Percentiles rank a stretch among this genome's conserved stretches.
Conservation (phyloP, 1,140 invertebrate genomes). For the Panagrolaimus sp. region DNA sequence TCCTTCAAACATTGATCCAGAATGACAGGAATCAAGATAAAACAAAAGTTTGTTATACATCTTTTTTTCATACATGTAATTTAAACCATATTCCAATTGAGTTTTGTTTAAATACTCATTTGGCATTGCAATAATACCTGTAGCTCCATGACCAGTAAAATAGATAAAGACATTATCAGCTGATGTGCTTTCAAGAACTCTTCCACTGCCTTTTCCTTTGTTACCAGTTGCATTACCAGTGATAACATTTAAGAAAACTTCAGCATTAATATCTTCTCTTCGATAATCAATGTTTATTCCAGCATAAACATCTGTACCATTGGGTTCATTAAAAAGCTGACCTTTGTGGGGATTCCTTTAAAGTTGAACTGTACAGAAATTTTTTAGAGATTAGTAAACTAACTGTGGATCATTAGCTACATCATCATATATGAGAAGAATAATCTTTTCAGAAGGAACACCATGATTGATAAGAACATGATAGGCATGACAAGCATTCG, state of each 20-base stretch:
- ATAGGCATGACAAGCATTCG: too few relatives aligned
- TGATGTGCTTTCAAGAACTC: conserved; percentile 21
- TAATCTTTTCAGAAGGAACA: too few relatives aligned
- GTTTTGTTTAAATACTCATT: neutral
- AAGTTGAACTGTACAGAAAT: too few relatives aligned
- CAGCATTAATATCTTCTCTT: conserved; percentile 24
- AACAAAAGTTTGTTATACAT: conserved; percentile 59
- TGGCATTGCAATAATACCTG: conserved; percentile 4
- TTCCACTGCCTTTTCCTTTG: conserved; percentile 22
- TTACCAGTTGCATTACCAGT: conserved; percentile 21
- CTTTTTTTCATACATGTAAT: conserved; percentile 2
- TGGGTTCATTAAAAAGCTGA: conserved; percentile 65
- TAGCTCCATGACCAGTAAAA: neutral
- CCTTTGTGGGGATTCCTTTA: conserved; percentile 52
- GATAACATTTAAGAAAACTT: conserved; percentile 37
- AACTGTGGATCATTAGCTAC: too few relatives aligned
- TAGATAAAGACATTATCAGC: neutral
- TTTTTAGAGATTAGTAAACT: too few relatives aligned
- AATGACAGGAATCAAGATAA: conserved; percentile 63
- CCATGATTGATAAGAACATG: too few relatives aligned
- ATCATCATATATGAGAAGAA: too few relatives aligned
- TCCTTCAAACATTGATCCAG: conserved; percentile 66
- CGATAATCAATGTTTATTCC: conserved; percentile 65
- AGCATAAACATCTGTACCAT: conserved; percentile 64
- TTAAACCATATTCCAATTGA: neutral